Conservation (phyloP, 2,113 vertebrate genomes). For the Salminus brasiliensis region DNA sequence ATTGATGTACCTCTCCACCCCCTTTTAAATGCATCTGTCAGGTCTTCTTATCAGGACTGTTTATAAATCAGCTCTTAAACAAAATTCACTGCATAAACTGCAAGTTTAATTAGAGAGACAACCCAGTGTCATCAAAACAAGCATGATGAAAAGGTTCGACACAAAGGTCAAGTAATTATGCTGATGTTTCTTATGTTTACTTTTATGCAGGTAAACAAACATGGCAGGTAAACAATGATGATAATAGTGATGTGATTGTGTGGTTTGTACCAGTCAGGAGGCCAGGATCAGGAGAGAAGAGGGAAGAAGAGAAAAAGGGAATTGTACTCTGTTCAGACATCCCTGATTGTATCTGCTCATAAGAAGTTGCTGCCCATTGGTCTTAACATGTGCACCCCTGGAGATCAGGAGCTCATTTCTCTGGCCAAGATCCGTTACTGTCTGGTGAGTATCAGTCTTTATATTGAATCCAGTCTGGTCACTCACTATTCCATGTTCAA, state of each 20-base stretch:
- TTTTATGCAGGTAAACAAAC: neutral
- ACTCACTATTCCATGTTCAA: neutral
- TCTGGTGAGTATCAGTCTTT: slow-evolving; percentile 75
- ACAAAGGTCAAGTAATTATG: too few relatives aligned
- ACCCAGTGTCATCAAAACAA: too few relatives aligned
- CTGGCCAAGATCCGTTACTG: slow-evolving; percentile 90
- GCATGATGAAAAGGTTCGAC: too few relatives aligned
- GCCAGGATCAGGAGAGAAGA: slow-evolving; percentile 92
- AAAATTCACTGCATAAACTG: too few relatives aligned
- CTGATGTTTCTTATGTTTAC: neutral
- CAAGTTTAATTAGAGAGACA: too few relatives aligned
- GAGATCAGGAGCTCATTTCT: slow-evolving; percentile 95
- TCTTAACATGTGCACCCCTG: slow-evolving; percentile 96
- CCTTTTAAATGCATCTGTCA: too few relatives aligned
- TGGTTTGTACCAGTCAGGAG: slow-evolving; percentile 77
- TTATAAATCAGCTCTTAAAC: too few relatives aligned
- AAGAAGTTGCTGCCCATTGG: slow-evolving; percentile 98
- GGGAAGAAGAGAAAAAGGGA: slow-evolving; percentile 89
- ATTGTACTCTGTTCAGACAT: slow-evolving; percentile 94
- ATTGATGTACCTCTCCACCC: neutral
- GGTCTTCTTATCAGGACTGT: too few relatives aligned
- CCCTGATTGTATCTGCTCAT: slow-evolving; percentile 91
- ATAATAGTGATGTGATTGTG: slow-evolving; percentile 10
- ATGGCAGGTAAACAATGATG: neutral
- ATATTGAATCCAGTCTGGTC: neutral